Conservation (phyloP, 1,140 invertebrate genomes). For the Scaptomyza graminum region DNA sequence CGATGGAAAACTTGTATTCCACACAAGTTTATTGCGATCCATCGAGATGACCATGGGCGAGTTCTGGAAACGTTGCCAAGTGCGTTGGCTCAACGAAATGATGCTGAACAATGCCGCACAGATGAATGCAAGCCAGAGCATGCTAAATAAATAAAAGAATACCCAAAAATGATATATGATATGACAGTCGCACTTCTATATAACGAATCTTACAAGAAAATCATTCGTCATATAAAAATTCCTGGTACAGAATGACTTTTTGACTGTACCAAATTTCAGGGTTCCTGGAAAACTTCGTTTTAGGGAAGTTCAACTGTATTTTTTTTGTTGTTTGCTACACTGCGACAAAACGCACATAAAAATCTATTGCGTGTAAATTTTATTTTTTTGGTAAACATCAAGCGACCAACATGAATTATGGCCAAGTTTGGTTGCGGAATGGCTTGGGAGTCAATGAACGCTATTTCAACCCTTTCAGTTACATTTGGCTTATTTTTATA, state of each 20-base stretch:
- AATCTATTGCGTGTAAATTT: constrained; percentile 83
- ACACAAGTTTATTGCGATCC: constrained; percentile 88
- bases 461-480: constrained; percentile 43
- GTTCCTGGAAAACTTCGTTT: too few relatives aligned
- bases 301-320: too few relatives aligned
- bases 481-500: constrained; percentile 42
- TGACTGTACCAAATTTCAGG: too few relatives aligned
- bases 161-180: constrained; percentile 59
- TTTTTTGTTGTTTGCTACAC: constrained; percentile 38
- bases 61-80: constrained; percentile 87
- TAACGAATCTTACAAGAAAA: too few relatives aligned
- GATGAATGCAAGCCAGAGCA: constrained; percentile 84
- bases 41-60: constrained; percentile 89
- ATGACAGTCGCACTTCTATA: too few relatives aligned
- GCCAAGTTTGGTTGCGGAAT: constrained; percentile 28
- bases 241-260: too few relatives aligned
- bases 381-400: constrained; percentile 58
- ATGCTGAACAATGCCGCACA: constrained; percentile 83
- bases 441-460: constrained; percentile 62
- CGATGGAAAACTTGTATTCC: constrained; percentile 89
- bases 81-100: constrained; percentile 85
- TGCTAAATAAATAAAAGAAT: constrained; percentile 46
- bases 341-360: constrained; percentile 69
- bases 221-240: too few relatives aligned
- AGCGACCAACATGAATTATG: constrained; percentile 64